These are phyloP conservation scores for Trichopria drosophilae DNA, from an alignment of 2,888 invertebrate genomes.

Conservation along the genomic window DNA sequence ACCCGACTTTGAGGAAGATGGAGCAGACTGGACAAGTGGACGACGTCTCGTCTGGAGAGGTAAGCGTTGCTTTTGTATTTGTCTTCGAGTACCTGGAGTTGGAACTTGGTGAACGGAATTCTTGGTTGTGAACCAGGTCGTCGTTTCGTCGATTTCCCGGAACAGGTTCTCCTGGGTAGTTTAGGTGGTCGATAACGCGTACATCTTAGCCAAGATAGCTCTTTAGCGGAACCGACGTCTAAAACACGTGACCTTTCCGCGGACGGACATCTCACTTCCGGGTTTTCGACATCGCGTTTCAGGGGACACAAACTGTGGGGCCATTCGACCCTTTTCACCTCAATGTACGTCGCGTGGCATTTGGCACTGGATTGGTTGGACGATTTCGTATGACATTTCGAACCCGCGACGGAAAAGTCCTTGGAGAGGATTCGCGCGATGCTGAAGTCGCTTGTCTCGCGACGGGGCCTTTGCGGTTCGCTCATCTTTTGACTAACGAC, in stretches of 20 bases:
- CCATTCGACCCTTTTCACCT: too few species aligned
- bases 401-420: slow-evolving; percentile 27
- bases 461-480: slow-evolving; percentile 34
- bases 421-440: slow-evolving; percentile 47
- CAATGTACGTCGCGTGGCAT: too few species aligned
- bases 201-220: slow-evolving; percentile 67
- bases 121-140: slow-evolving; percentile 56
- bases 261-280: too few species aligned
- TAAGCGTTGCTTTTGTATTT: slow-evolving; percentile 71
- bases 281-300: background rate
- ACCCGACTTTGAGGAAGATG: slow-evolving; percentile 73
- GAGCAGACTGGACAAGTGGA: slow-evolving; percentile 66
- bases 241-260: slow-evolving; percentile 7
- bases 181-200: slow-evolving; percentile 75
- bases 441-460: slow-evolving; percentile 47
- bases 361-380: background rate
- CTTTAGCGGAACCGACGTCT: too few species aligned
- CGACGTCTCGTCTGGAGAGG: slow-evolving; percentile 70
- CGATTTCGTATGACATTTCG: too few species aligned
- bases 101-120: slow-evolving; percentile 73
- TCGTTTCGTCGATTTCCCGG: slow-evolving; percentile 42
- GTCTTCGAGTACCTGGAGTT: slow-evolving; percentile 70
- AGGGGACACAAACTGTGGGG: too few species aligned
- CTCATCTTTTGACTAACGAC: slow-evolving; percentile 46
- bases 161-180: slow-evolving; percentile 64